Evolutionary conservation across 2,113 vertebrate species (phyloP).

Genomic region (Charina bottae): DNA sequence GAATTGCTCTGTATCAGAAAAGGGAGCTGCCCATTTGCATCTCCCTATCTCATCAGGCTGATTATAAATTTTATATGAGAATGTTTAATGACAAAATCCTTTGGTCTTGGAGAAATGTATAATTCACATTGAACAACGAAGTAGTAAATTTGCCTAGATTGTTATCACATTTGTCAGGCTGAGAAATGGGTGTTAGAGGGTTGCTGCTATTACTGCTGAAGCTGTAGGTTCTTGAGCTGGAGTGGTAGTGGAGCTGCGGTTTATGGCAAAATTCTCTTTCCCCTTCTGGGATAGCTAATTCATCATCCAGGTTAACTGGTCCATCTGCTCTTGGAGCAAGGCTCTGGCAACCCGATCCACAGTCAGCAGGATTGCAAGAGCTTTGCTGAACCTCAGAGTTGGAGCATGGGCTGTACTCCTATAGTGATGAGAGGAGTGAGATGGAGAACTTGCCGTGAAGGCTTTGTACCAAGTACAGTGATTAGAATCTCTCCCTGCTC

Average conservation of each 20-base stretch:
- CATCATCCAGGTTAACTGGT: neutral
- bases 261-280: neutral
- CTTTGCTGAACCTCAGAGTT: neutral
- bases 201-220: neutral
- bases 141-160: neutral
- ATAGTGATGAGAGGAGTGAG: neutral
- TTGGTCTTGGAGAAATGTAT: neutral
- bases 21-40: neutral
- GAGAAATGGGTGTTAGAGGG: neutral
- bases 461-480: neutral
- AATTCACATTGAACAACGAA: neutral
- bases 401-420: neutral
- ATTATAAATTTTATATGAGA: neutral
- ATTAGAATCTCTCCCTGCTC: neutral
- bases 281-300: neutral
- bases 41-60: neutral
- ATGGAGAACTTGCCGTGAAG: too few relatives aligned
- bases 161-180: neutral
- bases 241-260: neutral
- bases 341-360: neutral
- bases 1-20: neutral
- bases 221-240: neutral
- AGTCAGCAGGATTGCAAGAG: neutral
- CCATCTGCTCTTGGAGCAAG: neutral
- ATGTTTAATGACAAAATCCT: neutral